Percentiles rank a stretch among this genome's conserved stretches.
These are phyloP conservation scores for Oryzias celebensis DNA, from an alignment of 2,113 vertebrate species.

Conservation along the genomic window DNA sequence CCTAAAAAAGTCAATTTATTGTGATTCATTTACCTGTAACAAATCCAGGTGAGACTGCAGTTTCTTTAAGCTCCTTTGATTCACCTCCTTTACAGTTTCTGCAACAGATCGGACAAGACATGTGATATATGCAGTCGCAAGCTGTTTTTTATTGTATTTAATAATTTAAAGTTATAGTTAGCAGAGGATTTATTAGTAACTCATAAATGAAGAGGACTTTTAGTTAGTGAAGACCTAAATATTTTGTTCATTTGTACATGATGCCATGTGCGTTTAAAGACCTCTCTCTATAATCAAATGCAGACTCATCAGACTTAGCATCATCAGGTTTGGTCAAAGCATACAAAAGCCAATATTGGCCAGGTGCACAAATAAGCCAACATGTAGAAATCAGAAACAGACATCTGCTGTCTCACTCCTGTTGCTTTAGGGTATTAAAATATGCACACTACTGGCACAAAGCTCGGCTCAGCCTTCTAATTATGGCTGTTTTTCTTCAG, in stretches of 20 bases:
- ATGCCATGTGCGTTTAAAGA: background rate
- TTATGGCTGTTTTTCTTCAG: conserved; percentile 29
- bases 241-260: background rate
- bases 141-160: too few relatives aligned
- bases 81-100: too few relatives aligned
- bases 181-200: background rate
- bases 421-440: conserved; percentile 26
- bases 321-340: background rate
- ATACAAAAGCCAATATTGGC: conserved; percentile 8
- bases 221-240: background rate
- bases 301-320: background rate
- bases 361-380: conserved; percentile 16
- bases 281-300: background rate
- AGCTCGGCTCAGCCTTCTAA: conserved; percentile 31
- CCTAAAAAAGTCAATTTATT: too few relatives aligned
- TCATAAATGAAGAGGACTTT: background rate
- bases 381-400: conserved; percentile 37
- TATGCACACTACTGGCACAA: conserved; percentile 23
- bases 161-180: background rate
- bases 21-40: too few relatives aligned
- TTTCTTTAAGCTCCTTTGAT: too few relatives aligned
- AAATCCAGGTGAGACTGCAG: too few relatives aligned
- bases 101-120: too few relatives aligned
- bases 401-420: conserved; percentile 31
- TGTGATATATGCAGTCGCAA: too few relatives aligned